A percentile compares a stretch with the other conserved stretches of the same genome.
Conservation (phyloP, 2,888 invertebrate species). For the Parnassius apollo region DNA sequence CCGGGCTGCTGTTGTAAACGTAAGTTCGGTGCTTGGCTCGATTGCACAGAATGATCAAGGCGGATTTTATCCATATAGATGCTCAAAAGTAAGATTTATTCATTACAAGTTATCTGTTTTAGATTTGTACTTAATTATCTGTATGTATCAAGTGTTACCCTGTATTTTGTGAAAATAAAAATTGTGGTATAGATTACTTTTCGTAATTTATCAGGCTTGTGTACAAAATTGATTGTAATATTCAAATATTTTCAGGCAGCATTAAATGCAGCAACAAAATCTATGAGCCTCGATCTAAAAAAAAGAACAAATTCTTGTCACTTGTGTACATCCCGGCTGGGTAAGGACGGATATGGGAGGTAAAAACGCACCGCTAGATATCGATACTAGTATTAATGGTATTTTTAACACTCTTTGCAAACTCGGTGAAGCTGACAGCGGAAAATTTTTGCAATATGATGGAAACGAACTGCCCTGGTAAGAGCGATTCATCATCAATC, state of each 20-base stretch:
- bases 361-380: constrained; percentile 86
- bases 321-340: constrained; percentile 94
- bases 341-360: constrained; percentile 96
- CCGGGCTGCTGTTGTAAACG: constrained; percentile 89
- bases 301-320: constrained; percentile 86
- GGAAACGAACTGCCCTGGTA: constrained; percentile 89
- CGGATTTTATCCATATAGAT: constrained; percentile 91
- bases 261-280: constrained; percentile 92
- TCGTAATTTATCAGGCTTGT: too few species aligned
- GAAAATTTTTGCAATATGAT: constrained; percentile 89
- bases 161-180: too few species aligned
- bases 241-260: constrained; percentile 82
- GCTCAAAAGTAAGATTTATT: constrained; percentile 86
- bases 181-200: too few species aligned
- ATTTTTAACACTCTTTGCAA: constrained; percentile 84
- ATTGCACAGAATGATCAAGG: constrained; percentile 87
- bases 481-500: constrained; percentile 27
- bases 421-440: constrained; percentile 85
- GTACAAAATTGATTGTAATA: too few species aligned
- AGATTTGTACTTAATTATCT: too few species aligned
- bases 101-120: not conserved
- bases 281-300: constrained; percentile 90
- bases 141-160: too few species aligned
- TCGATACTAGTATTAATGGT: constrained; percentile 83
- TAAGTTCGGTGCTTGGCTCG: constrained; percentile 91